Percentiles rank a stretch among this genome's conserved stretches.
phyloP scores from a whole-genome alignment of 2,888 invertebrate genomes.

The Timandra comae region DNA sequence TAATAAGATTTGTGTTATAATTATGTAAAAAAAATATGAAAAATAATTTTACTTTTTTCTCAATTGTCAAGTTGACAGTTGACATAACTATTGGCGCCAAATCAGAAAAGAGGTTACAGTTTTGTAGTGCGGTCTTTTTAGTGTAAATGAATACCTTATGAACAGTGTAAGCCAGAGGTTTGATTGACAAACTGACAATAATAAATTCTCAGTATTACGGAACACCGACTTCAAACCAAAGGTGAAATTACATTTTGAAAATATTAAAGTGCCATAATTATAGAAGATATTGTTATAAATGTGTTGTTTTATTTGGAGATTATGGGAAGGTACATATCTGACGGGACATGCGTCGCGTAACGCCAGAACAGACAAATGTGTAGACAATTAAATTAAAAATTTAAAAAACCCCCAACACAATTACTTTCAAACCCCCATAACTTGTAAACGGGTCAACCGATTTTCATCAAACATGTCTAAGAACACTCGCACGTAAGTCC shows the following conservation, averaged over 20 bases:
- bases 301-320: conserved; percentile 17
- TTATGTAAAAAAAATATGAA: no score
- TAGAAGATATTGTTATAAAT: conserved; percentile 23
- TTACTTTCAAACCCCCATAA: no score
- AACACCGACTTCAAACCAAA: conserved; percentile 21
- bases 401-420: no score
- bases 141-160: not conserved
- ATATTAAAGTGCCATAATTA: conserved; percentile 25
- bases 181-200: conserved; percentile 19
- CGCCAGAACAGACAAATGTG: no score
- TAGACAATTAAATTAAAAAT: no score
- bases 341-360: no score
- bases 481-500: no score
- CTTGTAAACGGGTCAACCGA: no score
- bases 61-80: not conserved
- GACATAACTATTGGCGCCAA: not conserved
- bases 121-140: not conserved
- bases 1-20: no score
- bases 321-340: no score
- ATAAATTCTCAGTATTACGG: conserved; percentile 20
- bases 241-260: conserved; percentile 19
- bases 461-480: no score
- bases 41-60: no score
- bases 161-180: conserved; percentile 12
- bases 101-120: not conserved